Percentiles rank a stretch among this genome's conserved stretches.
phyloP scores from a whole-genome alignment of 1,140 invertebrate genomes.

The Cydia fagiglandana region DNA sequence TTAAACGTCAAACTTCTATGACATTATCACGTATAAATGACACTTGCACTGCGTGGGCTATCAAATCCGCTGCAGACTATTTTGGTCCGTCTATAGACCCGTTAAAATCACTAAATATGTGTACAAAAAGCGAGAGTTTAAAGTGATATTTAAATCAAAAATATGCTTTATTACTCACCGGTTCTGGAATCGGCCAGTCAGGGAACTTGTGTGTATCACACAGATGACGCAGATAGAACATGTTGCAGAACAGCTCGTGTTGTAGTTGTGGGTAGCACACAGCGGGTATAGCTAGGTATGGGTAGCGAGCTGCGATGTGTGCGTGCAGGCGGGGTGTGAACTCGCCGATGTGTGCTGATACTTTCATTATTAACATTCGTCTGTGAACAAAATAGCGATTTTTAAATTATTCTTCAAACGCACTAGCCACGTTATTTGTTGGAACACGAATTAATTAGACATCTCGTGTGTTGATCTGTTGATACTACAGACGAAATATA shows the following conservation, averaged over 20 bases:
- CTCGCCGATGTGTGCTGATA: slow-evolving; percentile 97
- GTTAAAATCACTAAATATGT: no score
- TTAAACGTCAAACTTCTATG: no score
- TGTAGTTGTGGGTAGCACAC: slow-evolving; percentile 97
- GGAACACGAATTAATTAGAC: no score
- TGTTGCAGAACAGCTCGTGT: slow-evolving; percentile 98
- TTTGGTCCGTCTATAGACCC: no score
- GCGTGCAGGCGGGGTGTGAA: slow-evolving; percentile 96
- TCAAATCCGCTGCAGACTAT: no score
- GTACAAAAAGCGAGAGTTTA: no score
- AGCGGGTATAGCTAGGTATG: slow-evolving; percentile 97
- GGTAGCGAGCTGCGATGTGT: slow-evolving; percentile 97
- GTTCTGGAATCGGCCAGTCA: slow-evolving; percentile 98
- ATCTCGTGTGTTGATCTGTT: no score
- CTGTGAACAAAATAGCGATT: slow-evolving; percentile 69
- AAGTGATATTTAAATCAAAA: no score
- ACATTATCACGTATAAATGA: no score
- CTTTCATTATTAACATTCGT: slow-evolving; percentile 96
- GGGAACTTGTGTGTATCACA: slow-evolving; percentile 95
- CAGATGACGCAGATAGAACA: slow-evolving; percentile 98
- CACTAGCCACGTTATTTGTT: no score
- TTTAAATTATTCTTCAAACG: neutral
- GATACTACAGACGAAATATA: no score
- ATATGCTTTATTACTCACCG: slow-evolving; percentile 81
- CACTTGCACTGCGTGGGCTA: no score